Conservation (phyloP, 2,888 invertebrate genomes). For the Heliconius hortense region DNA sequence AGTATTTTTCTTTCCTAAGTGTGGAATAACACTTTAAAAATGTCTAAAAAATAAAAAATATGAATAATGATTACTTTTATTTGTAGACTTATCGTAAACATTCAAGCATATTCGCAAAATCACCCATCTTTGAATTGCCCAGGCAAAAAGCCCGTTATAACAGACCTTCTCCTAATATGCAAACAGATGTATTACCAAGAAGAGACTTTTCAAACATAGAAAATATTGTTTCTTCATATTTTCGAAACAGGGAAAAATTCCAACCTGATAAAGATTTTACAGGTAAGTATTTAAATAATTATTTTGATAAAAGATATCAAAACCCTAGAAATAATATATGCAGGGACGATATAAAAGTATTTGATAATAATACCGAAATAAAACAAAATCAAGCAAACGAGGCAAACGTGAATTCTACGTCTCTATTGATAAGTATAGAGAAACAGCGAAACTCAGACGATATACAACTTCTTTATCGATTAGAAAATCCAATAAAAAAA, state of each 20-base stretch:
- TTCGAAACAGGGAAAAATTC: background rate
- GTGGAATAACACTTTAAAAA: too few relatives aligned
- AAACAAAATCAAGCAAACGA: background rate
- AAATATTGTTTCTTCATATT: background rate
- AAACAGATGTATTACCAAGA: constrained; percentile 55
- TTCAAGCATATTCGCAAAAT: constrained; percentile 43
- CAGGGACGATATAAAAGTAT: background rate
- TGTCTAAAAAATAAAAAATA: too few relatives aligned
- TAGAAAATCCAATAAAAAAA: background rate
- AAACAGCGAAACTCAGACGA: background rate
- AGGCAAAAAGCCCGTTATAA: constrained; percentile 27
- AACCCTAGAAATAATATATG: background rate
- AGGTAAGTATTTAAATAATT: background rate
- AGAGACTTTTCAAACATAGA: constrained; percentile 56
- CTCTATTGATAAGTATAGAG: background rate
- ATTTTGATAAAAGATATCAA: background rate
- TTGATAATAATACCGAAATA: background rate
- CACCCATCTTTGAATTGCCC: constrained; percentile 43
- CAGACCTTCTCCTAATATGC: constrained; percentile 38
- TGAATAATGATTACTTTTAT: constrained; percentile 11
- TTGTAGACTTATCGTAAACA: constrained; percentile 39
- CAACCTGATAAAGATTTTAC: background rate
- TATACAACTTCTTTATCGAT: background rate
- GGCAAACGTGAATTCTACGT: background rate
- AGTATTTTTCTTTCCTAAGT: too few relatives aligned